A percentile compares a stretch with the other conserved stretches of the same genome.
Conservation (phyloP, 2,797 vertebrate species). For the Luscinia luscinia region DNA sequence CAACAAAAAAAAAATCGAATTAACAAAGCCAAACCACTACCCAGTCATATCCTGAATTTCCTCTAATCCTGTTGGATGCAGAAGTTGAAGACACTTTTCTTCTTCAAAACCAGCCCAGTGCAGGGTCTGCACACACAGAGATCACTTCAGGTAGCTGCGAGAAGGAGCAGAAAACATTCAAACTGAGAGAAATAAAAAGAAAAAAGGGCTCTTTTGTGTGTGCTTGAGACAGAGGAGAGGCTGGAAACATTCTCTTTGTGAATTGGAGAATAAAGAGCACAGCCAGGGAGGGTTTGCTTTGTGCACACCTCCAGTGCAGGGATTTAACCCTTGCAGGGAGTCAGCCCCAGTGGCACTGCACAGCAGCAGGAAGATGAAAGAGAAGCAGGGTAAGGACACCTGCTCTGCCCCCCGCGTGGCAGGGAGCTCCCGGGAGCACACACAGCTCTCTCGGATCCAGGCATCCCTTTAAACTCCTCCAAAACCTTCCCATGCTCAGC, state of each 20-base stretch:
- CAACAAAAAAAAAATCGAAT: no score
- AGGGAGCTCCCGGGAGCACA: background rate
- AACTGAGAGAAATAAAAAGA: background rate
- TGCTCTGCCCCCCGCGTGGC: background rate
- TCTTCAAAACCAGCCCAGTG: background rate
- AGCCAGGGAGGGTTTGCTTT: background rate
- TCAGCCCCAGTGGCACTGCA: background rate
- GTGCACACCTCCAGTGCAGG: background rate
- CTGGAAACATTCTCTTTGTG: background rate
- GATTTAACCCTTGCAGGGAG: background rate
- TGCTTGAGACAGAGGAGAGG: background rate
- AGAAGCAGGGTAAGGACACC: rapidly evolving
- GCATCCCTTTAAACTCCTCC: background rate
- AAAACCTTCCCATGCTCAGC: rapidly evolving
- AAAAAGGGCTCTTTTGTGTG: background rate
- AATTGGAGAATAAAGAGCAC: background rate
- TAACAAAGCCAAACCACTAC: no score
- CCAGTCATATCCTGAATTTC: background rate
- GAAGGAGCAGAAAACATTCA: constrained; percentile 18
- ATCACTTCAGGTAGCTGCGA: constrained; percentile 2
- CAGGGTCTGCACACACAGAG: background rate
- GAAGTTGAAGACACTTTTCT: background rate
- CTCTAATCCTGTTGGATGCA: background rate
- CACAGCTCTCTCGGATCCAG: background rate
- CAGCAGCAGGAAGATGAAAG: background rate